Conservation (phyloP, 2,888 invertebrate species). For the Priocnemis perturbator region DNA sequence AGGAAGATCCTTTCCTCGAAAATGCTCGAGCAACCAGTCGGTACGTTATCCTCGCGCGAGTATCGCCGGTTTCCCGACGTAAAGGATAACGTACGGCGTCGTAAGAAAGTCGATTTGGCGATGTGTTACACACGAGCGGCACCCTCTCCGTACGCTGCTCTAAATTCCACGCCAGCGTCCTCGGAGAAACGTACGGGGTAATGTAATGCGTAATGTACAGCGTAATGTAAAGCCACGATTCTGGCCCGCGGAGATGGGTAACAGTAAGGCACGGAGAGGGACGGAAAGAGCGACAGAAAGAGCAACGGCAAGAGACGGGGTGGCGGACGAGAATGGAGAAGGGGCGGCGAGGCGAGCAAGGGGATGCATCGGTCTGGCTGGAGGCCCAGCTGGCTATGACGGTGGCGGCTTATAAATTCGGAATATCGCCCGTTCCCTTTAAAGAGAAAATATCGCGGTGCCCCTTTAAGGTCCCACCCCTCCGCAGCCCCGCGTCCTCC, state of each 20-base stretch:
- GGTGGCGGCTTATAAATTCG: slow-evolving; percentile 50
- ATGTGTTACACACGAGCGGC: slow-evolving; percentile 53
- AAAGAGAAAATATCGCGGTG: slow-evolving; percentile 45
- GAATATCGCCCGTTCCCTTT: slow-evolving; percentile 57
- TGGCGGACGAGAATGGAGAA: slow-evolving; percentile 9
- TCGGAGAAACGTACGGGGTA: slow-evolving; percentile 52
- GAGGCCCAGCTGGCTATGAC: slow-evolving; percentile 55
- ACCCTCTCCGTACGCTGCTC: slow-evolving; percentile 32
- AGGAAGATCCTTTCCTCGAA: slow-evolving; percentile 38
- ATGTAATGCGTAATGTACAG: slow-evolving; percentile 63
- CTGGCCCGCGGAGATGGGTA: slow-evolving; percentile 26
- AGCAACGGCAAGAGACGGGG: slow-evolving; percentile 11
- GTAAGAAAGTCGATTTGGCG: slow-evolving; percentile 66
- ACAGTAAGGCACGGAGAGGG: background rate
- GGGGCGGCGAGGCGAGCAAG: slow-evolving; percentile 20
- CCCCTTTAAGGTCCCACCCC: slow-evolving; percentile 51
- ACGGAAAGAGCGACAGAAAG: slow-evolving; percentile 28
- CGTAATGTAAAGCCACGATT: slow-evolving; percentile 47
- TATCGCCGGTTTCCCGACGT: slow-evolving; percentile 44
- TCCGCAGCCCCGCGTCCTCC: background rate
- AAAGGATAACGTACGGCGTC: slow-evolving; percentile 57
- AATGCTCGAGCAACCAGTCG: slow-evolving; percentile 55
- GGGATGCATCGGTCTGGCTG: slow-evolving; percentile 43
- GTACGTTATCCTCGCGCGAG: slow-evolving; percentile 53
- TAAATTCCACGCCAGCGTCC: slow-evolving; percentile 49